Evolutionary conservation across 2,797 vertebrate species (phyloP), one percentile per base, ranked within the genome.

Genomic region (Cetoscarus ocellatus): DNA sequence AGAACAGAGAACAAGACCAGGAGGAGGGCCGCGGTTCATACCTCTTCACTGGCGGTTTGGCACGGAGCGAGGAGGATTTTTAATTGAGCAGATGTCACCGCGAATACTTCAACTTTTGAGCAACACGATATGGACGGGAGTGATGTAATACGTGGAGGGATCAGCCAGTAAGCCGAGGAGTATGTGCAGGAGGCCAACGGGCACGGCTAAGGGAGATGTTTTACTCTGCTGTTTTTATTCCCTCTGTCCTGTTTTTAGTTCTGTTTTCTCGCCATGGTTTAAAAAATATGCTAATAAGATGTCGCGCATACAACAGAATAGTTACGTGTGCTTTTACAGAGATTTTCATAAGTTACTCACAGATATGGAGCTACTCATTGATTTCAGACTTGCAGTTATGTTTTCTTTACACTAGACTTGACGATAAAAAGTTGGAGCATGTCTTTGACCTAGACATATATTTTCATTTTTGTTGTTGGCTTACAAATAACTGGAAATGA

Each of bases 81-180:
- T 88, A 85, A 93, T 93, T 91, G 83, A 92, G 85, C 93, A 94
- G 89, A 90, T 93, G 92, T 88, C 71, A 61, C 75, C 39, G 70
- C 88, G 84, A 91, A 86, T 89, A 88, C 88, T 90, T 89, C 78
- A 76, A 76, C 88, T 90, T 91, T 57, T 76, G 61, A 83, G 88
- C 86, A 89, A 91, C 73, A 11, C 18, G 75, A 90, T 90, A 80
- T 15, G 60, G 63, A 72, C 51, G 44, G 27, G 48, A 61, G 79
- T 92, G 91, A 93, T 82, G 89, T 86, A 75, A 91, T 83, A 67
- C 60, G 76, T 51, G 66, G 57, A 63, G 65, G 83, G 73, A 86
- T 90, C 85, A 73, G 77, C 61, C 63, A 74, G 59, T 83, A 81
- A 85, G 73, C 71, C 59, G 48, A 48, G 39, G 61, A 54, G 88